phyloP scores from a whole-genome alignment of 2,113 vertebrate genomes.

The Pterophyllum scalare region DNA sequence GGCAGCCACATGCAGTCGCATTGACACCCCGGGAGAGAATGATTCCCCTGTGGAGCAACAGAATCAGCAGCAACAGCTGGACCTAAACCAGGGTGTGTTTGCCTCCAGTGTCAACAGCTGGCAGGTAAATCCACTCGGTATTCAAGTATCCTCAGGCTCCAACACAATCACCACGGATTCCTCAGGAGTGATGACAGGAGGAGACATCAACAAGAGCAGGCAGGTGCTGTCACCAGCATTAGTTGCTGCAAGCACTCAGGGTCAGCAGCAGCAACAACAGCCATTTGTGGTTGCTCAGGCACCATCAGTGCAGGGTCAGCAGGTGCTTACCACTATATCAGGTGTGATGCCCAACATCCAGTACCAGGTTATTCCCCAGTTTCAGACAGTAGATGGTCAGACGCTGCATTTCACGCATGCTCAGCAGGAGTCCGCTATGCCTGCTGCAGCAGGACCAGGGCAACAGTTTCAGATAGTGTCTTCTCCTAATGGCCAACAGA shows the following conservation, averaged over 20 bases:
- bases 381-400: slow-evolving; percentile 95
- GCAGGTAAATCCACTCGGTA: slow-evolving; percentile 89
- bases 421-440: slow-evolving; percentile 85
- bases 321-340: slow-evolving; percentile 89
- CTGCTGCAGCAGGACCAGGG: slow-evolving; percentile 71
- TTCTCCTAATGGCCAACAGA: slow-evolving; percentile 89
- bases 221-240: slow-evolving; percentile 76
- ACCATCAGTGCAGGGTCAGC: slow-evolving; percentile 88
- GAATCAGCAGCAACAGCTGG: slow-evolving; percentile 83
- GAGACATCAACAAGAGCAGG: slow-evolving; percentile 81
- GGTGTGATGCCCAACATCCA: slow-evolving; percentile 93
- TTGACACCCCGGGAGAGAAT: slow-evolving; percentile 92
- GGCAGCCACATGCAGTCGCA: slow-evolving; percentile 96
- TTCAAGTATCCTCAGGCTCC: slow-evolving; percentile 67
- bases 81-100: slow-evolving; percentile 87
- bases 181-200: slow-evolving; percentile 76
- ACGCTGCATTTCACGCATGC: slow-evolving; percentile 89
- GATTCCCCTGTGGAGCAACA: slow-evolving; percentile 85
- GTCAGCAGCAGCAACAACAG: slow-evolving; percentile 77
- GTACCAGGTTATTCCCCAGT: slow-evolving; percentile 97
- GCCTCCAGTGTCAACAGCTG: slow-evolving; percentile 90
- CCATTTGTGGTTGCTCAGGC: slow-evolving; percentile 89
- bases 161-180: slow-evolving; percentile 80
- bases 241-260: slow-evolving; percentile 65
- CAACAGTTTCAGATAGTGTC: slow-evolving; percentile 93